Conservation (phyloP, 1,140 invertebrate genomes). For the Drosophila hydei region DNA sequence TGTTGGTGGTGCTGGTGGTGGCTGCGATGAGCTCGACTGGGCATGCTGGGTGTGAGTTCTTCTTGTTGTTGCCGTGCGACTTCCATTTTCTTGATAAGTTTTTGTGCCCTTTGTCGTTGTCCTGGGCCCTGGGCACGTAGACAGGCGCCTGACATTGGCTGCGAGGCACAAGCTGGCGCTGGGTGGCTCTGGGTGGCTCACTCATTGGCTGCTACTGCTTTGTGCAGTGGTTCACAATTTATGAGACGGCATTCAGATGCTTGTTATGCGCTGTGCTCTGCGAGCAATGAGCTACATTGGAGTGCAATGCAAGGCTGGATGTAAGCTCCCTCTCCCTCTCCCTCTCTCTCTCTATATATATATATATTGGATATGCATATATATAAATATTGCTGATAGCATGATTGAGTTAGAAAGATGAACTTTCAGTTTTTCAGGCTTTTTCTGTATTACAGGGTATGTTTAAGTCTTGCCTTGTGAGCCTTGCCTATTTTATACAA, state of each 20-base stretch:
- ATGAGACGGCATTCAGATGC: conserved; percentile 30
- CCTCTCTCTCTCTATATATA: too few relatives aligned
- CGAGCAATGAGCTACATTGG: conserved; percentile 1
- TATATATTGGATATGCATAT: too few relatives aligned
- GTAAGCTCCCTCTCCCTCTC: too few relatives aligned
- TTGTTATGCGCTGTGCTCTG: neutral
- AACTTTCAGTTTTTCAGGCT: too few relatives aligned
- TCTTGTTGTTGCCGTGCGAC: conserved; percentile 42
- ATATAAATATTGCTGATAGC: too few relatives aligned
- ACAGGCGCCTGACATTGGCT: conserved; percentile 50
- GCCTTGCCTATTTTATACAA: neutral
- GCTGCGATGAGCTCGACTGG: conserved; percentile 8
- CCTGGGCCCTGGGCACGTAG: conserved; percentile 42
- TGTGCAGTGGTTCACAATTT: conserved; percentile 32
- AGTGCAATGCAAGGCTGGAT: neutral
- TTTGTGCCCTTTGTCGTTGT: conserved; percentile 57
- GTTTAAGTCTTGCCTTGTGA: neutral
- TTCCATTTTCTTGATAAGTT: conserved; percentile 81
- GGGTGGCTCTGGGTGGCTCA: conserved; percentile 6
- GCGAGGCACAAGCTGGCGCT: neutral
- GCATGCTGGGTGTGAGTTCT: conserved; percentile 20
- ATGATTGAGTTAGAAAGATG: neutral
- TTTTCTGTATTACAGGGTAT: conserved; percentile 18
- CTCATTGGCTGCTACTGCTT: conserved; percentile 42
- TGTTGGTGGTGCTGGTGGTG: conserved; percentile 7